These are phyloP conservation scores for Thalassophryne amazonica DNA, from an alignment of 2,797 vertebrate genomes.

Conservation along the genomic window DNA sequence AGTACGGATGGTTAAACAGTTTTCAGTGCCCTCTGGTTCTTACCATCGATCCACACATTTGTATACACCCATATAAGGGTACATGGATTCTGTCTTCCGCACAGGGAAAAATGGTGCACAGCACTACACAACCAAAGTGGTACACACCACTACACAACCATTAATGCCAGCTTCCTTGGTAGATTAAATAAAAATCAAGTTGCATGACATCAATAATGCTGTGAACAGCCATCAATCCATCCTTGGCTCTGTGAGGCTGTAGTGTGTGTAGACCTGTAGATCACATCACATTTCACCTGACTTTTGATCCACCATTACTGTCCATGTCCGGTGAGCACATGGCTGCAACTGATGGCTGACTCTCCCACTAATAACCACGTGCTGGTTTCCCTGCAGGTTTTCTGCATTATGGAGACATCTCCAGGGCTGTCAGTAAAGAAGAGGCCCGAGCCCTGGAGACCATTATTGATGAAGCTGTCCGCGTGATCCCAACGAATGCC, in stretches of 20 bases:
- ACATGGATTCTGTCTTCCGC: too few species aligned
- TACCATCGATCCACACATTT: too few species aligned
- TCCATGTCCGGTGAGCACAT: slow-evolving; percentile 46
- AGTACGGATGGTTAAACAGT: too few species aligned
- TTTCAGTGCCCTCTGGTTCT: too few species aligned
- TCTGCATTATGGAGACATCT: slow-evolving; percentile 90
- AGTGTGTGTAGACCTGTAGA: slow-evolving; percentile 25
- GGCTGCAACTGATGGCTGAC: slow-evolving; percentile 62
- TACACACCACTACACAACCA: too few species aligned
- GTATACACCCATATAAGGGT: too few species aligned
- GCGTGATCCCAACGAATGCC: slow-evolving; percentile 77
- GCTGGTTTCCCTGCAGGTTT: slow-evolving; percentile 80
- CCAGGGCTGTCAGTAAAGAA: slow-evolving; percentile 80
- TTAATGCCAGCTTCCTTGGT: too few species aligned
- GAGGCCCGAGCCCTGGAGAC: slow-evolving; percentile 83
- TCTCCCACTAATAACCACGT: slow-evolving; percentile 50
- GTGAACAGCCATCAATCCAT: slow-evolving; percentile 27
- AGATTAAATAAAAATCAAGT: slow-evolving; percentile 30
- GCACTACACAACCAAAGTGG: too few species aligned
- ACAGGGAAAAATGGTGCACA: too few species aligned
- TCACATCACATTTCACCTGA: slow-evolving; percentile 32
- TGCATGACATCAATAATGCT: slow-evolving; percentile 20
- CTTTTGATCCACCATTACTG: slow-evolving; percentile 61
- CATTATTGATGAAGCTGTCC: slow-evolving; percentile 82
- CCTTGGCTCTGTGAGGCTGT: slow-evolving; percentile 8